Evolutionary conservation across 2,888 invertebrate genomes (phyloP).

Genomic region (Lycocerus yunnanus): DNA sequence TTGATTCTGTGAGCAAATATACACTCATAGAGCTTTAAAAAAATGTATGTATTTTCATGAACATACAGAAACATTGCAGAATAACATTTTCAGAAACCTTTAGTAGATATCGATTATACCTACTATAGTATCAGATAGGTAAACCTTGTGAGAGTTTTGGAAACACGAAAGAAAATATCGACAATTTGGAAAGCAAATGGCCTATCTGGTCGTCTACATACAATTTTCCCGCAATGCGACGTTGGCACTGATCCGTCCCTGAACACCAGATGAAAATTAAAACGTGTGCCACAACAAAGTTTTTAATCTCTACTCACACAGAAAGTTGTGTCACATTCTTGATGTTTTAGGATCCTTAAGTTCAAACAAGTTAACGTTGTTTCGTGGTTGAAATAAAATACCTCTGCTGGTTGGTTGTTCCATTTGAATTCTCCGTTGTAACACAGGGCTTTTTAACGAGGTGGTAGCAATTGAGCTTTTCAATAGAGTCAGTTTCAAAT

Average conservation of each 20-base stretch:
- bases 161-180: no score
- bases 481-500: neutral
- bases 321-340: constrained; percentile 17
- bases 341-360: constrained; percentile 3
- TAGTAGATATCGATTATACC: no score
- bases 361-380: constrained; percentile 14
- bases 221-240: no score
- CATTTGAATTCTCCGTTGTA: neutral
- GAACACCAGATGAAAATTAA: constrained; percentile 38
- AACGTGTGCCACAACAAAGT: constrained; percentile 40
- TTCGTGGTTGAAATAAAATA: constrained; percentile 4
- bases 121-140: no score
- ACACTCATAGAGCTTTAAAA: no score
- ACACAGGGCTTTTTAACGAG: neutral
- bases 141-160: no score
- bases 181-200: no score
- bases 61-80: no score
- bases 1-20: no score
- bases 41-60: no score
- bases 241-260: neutral
- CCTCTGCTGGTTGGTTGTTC: neutral
- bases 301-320: constrained; percentile 35
- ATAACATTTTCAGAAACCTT: no score
- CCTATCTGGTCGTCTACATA: no score
- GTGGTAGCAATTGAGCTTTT: neutral